These are phyloP conservation scores for Orthosia gracilis DNA, from an alignment of 2,888 invertebrate species.

Conservation along the genomic window DNA sequence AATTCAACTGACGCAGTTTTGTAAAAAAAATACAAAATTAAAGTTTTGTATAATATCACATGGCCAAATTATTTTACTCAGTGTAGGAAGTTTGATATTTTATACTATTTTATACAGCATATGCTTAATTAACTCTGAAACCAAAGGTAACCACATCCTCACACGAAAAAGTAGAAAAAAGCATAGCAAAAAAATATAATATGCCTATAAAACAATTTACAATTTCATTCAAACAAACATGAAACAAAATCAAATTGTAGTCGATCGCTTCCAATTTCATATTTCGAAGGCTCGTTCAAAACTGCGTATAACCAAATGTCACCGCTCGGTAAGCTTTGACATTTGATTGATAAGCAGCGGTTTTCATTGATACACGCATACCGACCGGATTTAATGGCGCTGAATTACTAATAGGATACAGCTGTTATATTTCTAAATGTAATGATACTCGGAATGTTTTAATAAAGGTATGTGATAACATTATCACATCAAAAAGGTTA, in stretches of 20 bases:
- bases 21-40: no score
- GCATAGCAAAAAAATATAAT: not conserved
- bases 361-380: slow-evolving; percentile 28
- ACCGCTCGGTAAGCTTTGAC: slow-evolving; percentile 16
- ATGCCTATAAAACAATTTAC: not conserved
- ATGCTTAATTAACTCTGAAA: no score
- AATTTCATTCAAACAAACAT: slow-evolving; percentile 6
- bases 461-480: no score
- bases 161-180: no score
- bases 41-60: no score
- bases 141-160: no score
- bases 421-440: not conserved
- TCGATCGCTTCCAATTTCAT: slow-evolving; percentile 5
- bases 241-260: slow-evolving; percentile 6
- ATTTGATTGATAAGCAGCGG: slow-evolving; percentile 14
- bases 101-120: no score
- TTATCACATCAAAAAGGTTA: no score
- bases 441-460: no score
- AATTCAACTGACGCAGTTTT: no score
- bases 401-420: slow-evolving; percentile 23
- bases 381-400: not conserved
- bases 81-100: no score
- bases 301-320: slow-evolving; percentile 15
- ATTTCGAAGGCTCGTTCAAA: slow-evolving; percentile 12
- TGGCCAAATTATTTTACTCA: no score